Evolutionary conservation across 2,113 vertebrate genomes (phyloP).

Genomic region (Salvelinus sp.): DNA sequence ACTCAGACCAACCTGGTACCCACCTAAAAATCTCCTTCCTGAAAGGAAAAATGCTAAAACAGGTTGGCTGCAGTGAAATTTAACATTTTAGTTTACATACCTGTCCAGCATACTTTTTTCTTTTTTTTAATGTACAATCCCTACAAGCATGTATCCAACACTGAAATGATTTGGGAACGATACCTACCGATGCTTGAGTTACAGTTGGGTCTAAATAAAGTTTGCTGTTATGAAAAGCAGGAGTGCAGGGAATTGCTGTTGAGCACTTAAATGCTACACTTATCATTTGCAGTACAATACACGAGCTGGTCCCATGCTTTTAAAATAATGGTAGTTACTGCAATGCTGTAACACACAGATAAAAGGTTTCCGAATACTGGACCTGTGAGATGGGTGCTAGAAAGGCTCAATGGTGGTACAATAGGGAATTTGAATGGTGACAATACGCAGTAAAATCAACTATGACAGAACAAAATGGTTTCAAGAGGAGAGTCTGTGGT

Average conservation of each 20-base stretch:
- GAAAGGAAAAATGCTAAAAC: constrained; percentile 69
- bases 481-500: not conserved
- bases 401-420: constrained; percentile 3
- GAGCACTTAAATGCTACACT: constrained; percentile 40
- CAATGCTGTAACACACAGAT: constrained; percentile 55
- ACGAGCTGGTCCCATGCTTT: constrained; percentile 68
- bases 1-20: constrained; percentile 24
- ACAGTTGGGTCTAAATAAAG: not conserved
- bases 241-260: not conserved
- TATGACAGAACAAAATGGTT: constrained; percentile 8
- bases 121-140: constrained; percentile 43
- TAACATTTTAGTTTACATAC: constrained; percentile 29
- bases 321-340: constrained; percentile 36
- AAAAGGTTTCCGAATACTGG: constrained; percentile 41
- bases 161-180: constrained; percentile 13
- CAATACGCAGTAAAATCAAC: constrained; percentile 3
- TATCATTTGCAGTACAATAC: constrained; percentile 47
- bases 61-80: constrained; percentile 68
- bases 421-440: not conserved
- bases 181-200: not conserved
- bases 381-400: constrained; percentile 7
- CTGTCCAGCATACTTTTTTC: constrained; percentile 5
- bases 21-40: constrained; percentile 57
- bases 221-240: not conserved
- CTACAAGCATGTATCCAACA: constrained; percentile 35